Percentiles rank a stretch among this genome's conserved stretches.
Conservation (phyloP, 1,140 invertebrate genomes). For the Globodera ellingtonae region DNA sequence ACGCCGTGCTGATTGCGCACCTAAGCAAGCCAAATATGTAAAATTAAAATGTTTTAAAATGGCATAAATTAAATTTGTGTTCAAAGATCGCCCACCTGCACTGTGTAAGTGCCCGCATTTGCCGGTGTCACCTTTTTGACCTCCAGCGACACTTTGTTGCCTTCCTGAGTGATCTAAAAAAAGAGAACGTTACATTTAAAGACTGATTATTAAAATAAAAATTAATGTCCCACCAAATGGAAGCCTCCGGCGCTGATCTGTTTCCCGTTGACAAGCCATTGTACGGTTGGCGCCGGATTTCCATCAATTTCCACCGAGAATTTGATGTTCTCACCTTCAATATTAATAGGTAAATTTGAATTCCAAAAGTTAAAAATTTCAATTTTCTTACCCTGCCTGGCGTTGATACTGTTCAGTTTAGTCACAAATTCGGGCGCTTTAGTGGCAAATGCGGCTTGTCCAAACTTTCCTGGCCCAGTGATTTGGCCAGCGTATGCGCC, state of each 20-base stretch:
- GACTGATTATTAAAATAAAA: not conserved
- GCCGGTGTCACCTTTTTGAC: conserved; percentile 52
- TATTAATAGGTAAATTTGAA: not conserved
- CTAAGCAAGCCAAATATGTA: not conserved
- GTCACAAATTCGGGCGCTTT: conserved; percentile 60
- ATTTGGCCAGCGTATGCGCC: conserved; percentile 22
- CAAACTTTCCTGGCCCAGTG: conserved; percentile 31
- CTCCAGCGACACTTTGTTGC: conserved; percentile 60
- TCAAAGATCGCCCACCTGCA: not conserved
- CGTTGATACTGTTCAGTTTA: conserved; percentile 56
- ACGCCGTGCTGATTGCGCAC: conserved; percentile 29
- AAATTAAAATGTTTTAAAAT: no score
- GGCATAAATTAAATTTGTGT: no score
- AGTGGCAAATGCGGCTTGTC: conserved; percentile 24
- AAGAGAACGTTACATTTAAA: not conserved
- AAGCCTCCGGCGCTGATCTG: conserved; percentile 50
- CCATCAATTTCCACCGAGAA: conserved; percentile 61
- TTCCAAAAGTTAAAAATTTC: not conserved
- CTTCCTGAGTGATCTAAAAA: conserved; percentile 56
- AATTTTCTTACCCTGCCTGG: conserved; percentile 31
- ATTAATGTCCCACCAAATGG: conserved; percentile 49
- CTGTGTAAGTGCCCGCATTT: conserved; percentile 54
- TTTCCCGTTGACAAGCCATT: conserved; percentile 60
- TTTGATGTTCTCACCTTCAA: conserved; percentile 56
- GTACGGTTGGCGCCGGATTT: conserved; percentile 56